Evolutionary conservation across 2,113 vertebrate genomes (phyloP).

Genomic region (Solea senegalensis): DNA sequence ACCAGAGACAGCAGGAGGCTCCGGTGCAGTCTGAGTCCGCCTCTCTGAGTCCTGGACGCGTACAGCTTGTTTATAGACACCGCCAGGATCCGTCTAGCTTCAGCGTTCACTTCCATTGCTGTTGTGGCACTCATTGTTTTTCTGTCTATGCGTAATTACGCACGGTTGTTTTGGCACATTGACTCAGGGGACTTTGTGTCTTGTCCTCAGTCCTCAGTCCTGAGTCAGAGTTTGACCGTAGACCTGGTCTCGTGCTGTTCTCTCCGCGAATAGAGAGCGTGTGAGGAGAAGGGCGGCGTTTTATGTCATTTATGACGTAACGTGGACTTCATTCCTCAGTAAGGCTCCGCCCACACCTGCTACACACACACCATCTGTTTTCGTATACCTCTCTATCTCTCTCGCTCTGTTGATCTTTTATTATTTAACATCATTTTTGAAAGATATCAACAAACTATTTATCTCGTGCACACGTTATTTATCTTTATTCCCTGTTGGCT

Average conservation of each 20-base stretch:
- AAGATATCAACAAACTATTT: too few relatives aligned
- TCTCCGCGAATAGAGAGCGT: slow-evolving; percentile 53
- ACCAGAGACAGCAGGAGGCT: slow-evolving; percentile 89
- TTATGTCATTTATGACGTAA: slow-evolving; percentile 79
- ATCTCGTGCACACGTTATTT: too few relatives aligned
- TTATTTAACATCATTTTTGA: neutral
- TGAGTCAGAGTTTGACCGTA: slow-evolving; percentile 14
- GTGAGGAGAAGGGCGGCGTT: slow-evolving; percentile 60
- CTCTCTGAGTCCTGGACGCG: slow-evolving; percentile 85
- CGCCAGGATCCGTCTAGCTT: slow-evolving; percentile 88
- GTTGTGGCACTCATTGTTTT: slow-evolving; percentile 53
- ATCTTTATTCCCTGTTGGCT: too few relatives aligned
- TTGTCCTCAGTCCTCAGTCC: neutral
- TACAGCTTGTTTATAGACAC: slow-evolving; percentile 91
- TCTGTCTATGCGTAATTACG: slow-evolving; percentile 48
- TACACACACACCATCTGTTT: slow-evolving; percentile 58
- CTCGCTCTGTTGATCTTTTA: slow-evolving; percentile 16
- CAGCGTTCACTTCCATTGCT: slow-evolving; percentile 83
- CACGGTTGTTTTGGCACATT: slow-evolving; percentile 50
- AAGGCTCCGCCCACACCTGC: slow-evolving; percentile 77
- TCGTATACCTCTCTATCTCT: slow-evolving; percentile 24
- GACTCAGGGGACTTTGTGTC: neutral
- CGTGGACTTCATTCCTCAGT: slow-evolving; percentile 72
- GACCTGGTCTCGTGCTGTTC: neutral
- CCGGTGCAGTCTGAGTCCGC: slow-evolving; percentile 88